Conservation (phyloP, 2,888 invertebrate species). For the Acanthosepion esculentum region DNA sequence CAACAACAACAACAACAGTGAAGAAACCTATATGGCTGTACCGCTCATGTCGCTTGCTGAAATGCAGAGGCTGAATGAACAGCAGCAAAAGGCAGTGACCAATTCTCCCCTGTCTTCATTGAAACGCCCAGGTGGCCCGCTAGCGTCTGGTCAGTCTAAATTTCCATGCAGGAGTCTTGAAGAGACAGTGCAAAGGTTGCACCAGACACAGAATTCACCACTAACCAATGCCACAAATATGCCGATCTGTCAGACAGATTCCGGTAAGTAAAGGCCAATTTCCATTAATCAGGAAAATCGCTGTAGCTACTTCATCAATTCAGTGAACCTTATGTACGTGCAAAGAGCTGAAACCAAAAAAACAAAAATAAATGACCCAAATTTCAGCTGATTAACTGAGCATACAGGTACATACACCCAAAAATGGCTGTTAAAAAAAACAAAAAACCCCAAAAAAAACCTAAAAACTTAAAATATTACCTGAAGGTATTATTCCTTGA, state of each 20-base stretch:
- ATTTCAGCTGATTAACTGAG: background rate
- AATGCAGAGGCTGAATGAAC: slow-evolving; percentile 24
- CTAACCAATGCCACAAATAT: slow-evolving; percentile 8
- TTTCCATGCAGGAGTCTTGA: slow-evolving; percentile 51
- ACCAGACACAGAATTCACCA: slow-evolving; percentile 49
- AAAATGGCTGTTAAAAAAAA: background rate
- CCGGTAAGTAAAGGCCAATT: slow-evolving; percentile 24
- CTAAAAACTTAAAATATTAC: background rate
- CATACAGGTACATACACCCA: background rate
- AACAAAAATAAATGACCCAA: background rate
- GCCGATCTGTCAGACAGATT: slow-evolving; percentile 42
- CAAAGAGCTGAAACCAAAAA: background rate
- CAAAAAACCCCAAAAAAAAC: background rate
- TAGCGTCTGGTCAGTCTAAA: slow-evolving; percentile 46
- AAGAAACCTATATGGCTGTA: slow-evolving; percentile 38
- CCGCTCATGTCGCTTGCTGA: slow-evolving; percentile 35
- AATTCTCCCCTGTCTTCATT: background rate
- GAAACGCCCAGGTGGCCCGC: slow-evolving; percentile 42
- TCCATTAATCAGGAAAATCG: background rate
- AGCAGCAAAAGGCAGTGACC: background rate
- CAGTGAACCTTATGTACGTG: background rate
- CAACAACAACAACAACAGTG: slow-evolving; percentile 40
- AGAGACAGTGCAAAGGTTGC: slow-evolving; percentile 52
- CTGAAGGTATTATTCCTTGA: background rate
- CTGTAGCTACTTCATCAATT: background rate